Conservation (phyloP, 1,140 invertebrate genomes). For the Calephelis nemesis region DNA sequence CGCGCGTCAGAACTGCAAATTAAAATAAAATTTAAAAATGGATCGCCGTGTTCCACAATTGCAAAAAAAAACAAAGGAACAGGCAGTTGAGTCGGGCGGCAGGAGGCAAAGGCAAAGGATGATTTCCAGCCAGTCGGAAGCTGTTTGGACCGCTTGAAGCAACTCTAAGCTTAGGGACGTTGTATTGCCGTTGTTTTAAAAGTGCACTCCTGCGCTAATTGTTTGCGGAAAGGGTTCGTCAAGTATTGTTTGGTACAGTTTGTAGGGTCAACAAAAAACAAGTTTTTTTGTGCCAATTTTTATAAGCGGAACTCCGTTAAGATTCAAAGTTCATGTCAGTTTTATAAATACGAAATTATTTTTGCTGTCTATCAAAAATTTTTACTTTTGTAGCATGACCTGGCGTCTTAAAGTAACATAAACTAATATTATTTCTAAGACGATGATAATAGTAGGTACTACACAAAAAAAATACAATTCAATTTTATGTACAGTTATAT, state of each 20-base stretch:
- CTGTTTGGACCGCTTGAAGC: constrained; percentile 51
- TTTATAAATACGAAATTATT: too few species aligned
- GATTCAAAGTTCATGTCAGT: too few species aligned
- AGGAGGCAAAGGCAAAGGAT: constrained; percentile 58
- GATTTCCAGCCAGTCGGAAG: constrained; percentile 64
- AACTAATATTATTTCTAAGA: too few species aligned
- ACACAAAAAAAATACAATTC: too few species aligned
- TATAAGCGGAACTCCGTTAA: too few species aligned
- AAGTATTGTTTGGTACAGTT: constrained; percentile 60
- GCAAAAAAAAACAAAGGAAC: constrained; percentile 52
- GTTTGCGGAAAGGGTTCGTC: constrained; percentile 73
- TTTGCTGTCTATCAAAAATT: too few species aligned
- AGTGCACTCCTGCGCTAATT: constrained; percentile 73
- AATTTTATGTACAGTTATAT: too few species aligned
- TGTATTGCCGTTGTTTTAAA: constrained; percentile 67
- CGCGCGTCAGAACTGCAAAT: constrained; percentile 28
- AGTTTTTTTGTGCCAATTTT: too few species aligned
- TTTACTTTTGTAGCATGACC: too few species aligned
- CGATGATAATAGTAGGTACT: too few species aligned
- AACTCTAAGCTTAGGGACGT: constrained; percentile 49
- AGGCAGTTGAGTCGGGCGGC: constrained; percentile 54
- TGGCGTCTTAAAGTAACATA: too few species aligned
- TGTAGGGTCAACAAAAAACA: constrained; percentile 44
- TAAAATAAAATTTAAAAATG: constrained; percentile 41
- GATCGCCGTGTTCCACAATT: constrained; percentile 44